A percentile compares a stretch with the other conserved stretches of the same genome.
These are phyloP conservation scores for Hemiprocne comata DNA, from an alignment of 2,113 vertebrate genomes.

Conservation along the genomic window DNA sequence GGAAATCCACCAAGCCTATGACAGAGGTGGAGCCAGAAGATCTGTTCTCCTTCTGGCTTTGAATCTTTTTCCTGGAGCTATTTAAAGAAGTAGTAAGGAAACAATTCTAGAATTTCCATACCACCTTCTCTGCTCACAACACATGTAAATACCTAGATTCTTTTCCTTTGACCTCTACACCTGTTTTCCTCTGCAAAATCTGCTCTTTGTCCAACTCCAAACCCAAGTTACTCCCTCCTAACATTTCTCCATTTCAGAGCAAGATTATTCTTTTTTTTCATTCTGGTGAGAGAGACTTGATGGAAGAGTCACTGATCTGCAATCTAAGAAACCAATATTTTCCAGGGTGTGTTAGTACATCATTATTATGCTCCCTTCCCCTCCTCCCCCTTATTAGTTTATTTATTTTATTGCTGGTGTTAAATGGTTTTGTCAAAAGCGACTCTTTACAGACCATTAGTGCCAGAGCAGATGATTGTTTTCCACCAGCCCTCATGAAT, in stretches of 20 bases:
- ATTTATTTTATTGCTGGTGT: constrained; percentile 57
- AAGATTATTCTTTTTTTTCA: not conserved
- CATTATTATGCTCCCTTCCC: not conserved
- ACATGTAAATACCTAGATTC: not conserved
- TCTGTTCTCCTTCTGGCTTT: not conserved
- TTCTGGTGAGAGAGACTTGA: not conserved
- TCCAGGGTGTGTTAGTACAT: not conserved
- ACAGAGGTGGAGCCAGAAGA: not conserved
- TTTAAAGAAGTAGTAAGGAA: not conserved
- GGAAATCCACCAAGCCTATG: not conserved
- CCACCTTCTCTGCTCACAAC: not conserved
- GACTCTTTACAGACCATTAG: constrained; percentile 61
- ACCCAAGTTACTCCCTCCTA: not conserved
- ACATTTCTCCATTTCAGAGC: not conserved
- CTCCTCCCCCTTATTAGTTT: not conserved
- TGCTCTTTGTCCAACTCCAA: not conserved
- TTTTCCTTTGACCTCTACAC: not conserved
- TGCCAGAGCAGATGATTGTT: constrained; percentile 44
- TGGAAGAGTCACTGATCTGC: not conserved
- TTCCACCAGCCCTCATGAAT: constrained; percentile 39
- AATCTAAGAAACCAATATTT: not conserved
- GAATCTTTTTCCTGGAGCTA: not conserved
- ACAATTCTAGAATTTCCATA: not conserved
- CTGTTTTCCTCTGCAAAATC: not conserved
- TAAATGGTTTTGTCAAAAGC: constrained; percentile 67